phyloP scores from a whole-genome alignment of 2,797 vertebrate genomes.

The Thripadectes ignobilis region DNA sequence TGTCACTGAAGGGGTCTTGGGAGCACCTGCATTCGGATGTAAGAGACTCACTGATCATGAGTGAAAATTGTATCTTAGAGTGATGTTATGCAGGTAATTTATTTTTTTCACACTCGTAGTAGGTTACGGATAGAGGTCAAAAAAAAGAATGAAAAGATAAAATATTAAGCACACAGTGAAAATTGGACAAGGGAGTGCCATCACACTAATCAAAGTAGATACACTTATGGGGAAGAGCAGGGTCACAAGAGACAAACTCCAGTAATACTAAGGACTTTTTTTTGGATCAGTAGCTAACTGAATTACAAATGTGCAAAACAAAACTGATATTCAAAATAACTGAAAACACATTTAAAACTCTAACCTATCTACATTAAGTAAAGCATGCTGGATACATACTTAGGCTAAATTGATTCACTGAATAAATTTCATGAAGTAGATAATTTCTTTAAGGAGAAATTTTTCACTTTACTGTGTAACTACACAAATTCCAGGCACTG shows the following conservation, averaged over 20 bases:
- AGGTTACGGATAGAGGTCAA: accelerated
- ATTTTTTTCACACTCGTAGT: not conserved
- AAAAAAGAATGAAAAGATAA: not conserved
- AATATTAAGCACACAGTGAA: not conserved
- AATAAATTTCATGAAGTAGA: not conserved
- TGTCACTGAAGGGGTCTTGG: not conserved
- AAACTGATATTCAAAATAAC: not conserved
- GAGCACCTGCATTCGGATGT: not conserved
- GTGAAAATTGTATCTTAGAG: not conserved
- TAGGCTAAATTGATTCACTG: not conserved
- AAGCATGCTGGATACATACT: not conserved
- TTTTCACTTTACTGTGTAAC: not conserved
- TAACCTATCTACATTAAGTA: not conserved
- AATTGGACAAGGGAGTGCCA: not conserved
- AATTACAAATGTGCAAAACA: not conserved
- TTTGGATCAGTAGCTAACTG: not conserved
- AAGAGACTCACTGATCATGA: not conserved
- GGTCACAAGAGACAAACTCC: not conserved
- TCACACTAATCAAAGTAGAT: not conserved
- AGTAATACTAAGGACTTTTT: not conserved
- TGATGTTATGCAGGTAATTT: not conserved
- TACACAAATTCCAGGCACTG: not conserved
- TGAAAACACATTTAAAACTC: not conserved
- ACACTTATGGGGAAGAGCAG: not conserved
- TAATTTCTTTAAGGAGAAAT: not conserved